phyloP scores from a whole-genome alignment of 35 echinoderm and acorn worm species.

The Diadema setosum region DNA sequence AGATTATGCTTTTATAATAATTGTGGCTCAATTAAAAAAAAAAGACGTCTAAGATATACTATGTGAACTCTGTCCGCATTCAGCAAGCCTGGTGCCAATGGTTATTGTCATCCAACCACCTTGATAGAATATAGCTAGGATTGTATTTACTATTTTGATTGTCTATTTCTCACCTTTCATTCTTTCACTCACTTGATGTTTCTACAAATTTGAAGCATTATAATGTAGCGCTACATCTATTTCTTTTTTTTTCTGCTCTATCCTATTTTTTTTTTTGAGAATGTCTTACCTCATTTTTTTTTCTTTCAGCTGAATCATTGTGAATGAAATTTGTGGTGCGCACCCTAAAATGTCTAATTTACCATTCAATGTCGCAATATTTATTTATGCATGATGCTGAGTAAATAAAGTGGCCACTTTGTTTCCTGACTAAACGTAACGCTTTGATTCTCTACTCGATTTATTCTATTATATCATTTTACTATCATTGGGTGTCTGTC shows the following conservation, averaged over 20 bases:
- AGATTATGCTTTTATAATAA: too few relatives aligned
- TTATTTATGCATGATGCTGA: conserved; percentile 11
- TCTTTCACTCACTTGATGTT: too few relatives aligned
- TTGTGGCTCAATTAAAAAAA: too few relatives aligned
- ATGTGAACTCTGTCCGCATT: too few relatives aligned
- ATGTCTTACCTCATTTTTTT: not conserved
- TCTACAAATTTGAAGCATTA: too few relatives aligned
- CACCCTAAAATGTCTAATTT: not conserved
- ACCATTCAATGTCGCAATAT: not conserved
- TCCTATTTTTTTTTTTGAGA: too few relatives aligned
- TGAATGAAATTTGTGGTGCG: conserved; percentile 5
- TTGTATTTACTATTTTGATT: not conserved
- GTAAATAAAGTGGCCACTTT: conserved; percentile 14
- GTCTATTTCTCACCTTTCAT: not conserved
- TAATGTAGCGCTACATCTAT: not conserved
- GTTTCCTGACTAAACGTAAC: not conserved
- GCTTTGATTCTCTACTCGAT: not conserved
- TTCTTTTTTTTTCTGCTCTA: not conserved
- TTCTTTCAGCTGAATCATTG: not conserved
- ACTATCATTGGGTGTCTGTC: not conserved
- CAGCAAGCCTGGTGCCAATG: too few relatives aligned
- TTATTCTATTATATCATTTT: not conserved
- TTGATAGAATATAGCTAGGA: not conserved
- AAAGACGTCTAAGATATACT: too few relatives aligned
- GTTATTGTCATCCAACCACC: not conserved